Conservation (phyloP, 30 jellyfish, hydroid and myxozoan species). For the Turritopsis dohrnii region DNA sequence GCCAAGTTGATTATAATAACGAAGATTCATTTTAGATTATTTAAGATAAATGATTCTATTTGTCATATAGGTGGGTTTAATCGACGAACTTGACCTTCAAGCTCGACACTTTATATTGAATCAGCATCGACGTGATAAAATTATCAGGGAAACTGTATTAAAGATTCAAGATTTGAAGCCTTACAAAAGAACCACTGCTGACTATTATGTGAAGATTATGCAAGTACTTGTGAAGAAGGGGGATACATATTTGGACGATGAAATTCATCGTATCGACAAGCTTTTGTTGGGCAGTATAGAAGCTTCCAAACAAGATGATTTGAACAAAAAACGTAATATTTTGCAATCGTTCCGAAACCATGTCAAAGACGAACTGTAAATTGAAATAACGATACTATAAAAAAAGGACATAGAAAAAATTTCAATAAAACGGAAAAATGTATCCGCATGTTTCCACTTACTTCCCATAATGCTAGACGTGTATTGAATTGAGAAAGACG, state of each 20-base stretch:
- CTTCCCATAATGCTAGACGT: too few species aligned
- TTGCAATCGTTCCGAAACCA: neutral
- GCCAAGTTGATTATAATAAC: too few species aligned
- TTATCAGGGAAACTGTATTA: conserved; percentile 55
- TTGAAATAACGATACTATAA: too few species aligned
- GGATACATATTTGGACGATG: conserved; percentile 52
- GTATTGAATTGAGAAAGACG: too few species aligned
- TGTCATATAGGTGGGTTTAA: conserved; percentile 61
- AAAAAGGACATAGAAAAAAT: too few species aligned
- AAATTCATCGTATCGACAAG: conserved; percentile 56
- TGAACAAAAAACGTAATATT: neutral
- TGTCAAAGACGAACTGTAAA: neutral
- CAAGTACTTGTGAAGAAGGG: conserved; percentile 51
- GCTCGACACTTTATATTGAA: conserved; percentile 78
- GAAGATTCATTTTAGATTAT: too few species aligned
- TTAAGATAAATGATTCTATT: neutral
- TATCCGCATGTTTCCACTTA: too few species aligned
- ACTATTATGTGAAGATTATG: conserved; percentile 78
- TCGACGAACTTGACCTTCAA: conserved; percentile 61
- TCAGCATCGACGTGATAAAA: conserved; percentile 60
- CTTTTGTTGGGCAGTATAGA: conserved; percentile 49
- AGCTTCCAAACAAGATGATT: conserved; percentile 45
- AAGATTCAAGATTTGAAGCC: conserved; percentile 64
- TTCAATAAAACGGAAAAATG: too few species aligned
- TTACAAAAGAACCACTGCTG: conserved; percentile 56